Conservation (phyloP, 2,113 vertebrate species). For the Pionites leucogaster region DNA sequence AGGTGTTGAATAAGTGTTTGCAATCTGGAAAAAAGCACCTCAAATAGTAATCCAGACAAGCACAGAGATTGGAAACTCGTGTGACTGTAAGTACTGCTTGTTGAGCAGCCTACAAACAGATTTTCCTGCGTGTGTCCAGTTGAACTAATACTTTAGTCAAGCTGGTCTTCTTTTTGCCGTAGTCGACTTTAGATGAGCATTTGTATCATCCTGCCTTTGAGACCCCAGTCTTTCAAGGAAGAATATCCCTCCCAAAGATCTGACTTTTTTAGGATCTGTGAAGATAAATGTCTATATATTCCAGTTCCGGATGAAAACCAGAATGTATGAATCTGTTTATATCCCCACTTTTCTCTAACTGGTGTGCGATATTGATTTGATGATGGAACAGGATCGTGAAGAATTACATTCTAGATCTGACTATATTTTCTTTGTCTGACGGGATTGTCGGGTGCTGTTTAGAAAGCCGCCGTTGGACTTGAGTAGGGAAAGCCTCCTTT, state of each 20-base stretch:
- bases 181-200: slow-evolving; percentile 24
- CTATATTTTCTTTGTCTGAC: not conserved
- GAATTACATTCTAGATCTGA: not conserved
- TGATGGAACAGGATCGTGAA: not conserved
- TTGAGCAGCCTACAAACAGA: slow-evolving; percentile 37
- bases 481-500: not conserved
- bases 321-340: not conserved
- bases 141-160: slow-evolving; percentile 32
- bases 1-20: not conserved
- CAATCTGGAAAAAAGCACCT: slow-evolving; percentile 43
- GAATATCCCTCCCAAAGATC: not conserved
- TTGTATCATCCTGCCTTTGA: not conserved
- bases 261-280: not conserved
- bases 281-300: not conserved
- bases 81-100: slow-evolving; percentile 47
- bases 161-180: slow-evolving; percentile 29
- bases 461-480: not conserved
- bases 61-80: slow-evolving; percentile 34
- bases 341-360: not conserved
- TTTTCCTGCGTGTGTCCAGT: slow-evolving; percentile 1
- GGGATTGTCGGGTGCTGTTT: not conserved
- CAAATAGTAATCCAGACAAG: slow-evolving; percentile 12
- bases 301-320: not conserved
- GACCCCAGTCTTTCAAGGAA: not conserved
- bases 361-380: not conserved